Base-by-base conservation (phyloP, 2,888 invertebrate genomes). In the Epinotia ramella region DNA sequence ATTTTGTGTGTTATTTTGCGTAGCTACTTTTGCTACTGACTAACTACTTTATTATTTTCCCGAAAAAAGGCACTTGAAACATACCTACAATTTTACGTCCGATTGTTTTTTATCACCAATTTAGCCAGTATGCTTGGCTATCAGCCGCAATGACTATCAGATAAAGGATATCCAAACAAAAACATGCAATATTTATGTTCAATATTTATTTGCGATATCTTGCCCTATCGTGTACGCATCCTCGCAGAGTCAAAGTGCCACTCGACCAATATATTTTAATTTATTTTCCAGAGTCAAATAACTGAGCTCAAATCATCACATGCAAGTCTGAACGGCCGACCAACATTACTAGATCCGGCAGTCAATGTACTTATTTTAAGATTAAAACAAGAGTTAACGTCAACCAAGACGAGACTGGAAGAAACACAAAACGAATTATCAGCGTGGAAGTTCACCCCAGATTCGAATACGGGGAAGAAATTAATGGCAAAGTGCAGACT, bases 381-480 rank as follows among this genome's bases (percentile, higher is more conserved):
- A 88, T 95, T 99, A 87, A 97, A 98, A 84, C 97, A 97, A 88
- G 99, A 99, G 91, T 94, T 99, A 79, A 97, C 98, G 77, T 96
- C 97, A 69, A 97, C 98, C 24, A 97, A 98, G 89, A 97, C 98
- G 72, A 97, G 98, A 88, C 95, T 99, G 81, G 99, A 99, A 89
- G 99, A 99, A 91, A 99, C 99, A 20, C 99, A 99, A 91, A 99
- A 98, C 92, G 99, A 99, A 95, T 95, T 99, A 64, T 97, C 98
- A 73, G 99, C 99, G 3, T 99, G 99, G 99, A 99, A 99, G 93
- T 99, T 99, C 91, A 99, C 99, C 16, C 99, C 99, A n/a, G 99
- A 99, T 92, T 99, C 99, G 79, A 99, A 99, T 94, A 99, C 99
- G 65, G 99, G 99, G 79, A 99, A 99, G 92, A 96, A 99, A 81